Conservation (phyloP, 2,113 vertebrate species). For the Hypocryptadius cinnamomeus region DNA sequence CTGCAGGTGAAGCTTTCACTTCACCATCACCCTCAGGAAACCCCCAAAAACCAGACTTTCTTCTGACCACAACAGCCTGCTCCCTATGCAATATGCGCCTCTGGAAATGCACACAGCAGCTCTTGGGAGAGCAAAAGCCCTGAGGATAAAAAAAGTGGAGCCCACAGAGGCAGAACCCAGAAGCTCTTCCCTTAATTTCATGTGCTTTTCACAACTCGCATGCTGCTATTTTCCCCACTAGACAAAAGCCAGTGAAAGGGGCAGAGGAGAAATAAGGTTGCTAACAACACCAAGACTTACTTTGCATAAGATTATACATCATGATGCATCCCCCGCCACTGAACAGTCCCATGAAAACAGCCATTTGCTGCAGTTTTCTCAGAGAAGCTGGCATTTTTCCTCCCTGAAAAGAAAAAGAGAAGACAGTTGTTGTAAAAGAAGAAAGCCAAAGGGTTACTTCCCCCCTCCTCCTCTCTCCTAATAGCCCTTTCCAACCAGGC, state of each 20-base stretch:
- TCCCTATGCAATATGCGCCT: not conserved
- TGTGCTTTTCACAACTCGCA: not conserved
- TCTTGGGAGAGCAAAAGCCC: not conserved
- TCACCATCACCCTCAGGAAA: not conserved
- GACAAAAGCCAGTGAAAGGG: slow-evolving; percentile 1
- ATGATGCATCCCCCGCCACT: slow-evolving; percentile 65
- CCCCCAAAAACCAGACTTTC: not conserved
- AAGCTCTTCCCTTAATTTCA: not conserved
- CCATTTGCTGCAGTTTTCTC: slow-evolving; percentile 74
- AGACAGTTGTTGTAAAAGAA: slow-evolving; percentile 11
- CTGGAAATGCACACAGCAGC: not conserved
- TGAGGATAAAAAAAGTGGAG: not conserved
- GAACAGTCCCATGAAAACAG: slow-evolving; percentile 77
- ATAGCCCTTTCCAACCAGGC: not conserved
- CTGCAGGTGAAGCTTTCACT: not conserved
- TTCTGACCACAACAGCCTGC: not conserved
- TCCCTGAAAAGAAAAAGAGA: slow-evolving; percentile 32
- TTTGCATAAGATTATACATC: slow-evolving; percentile 83
- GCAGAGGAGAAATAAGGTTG: slow-evolving; percentile 1
- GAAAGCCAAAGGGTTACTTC: not conserved
- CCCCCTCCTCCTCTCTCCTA: not conserved
- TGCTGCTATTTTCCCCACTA: not conserved
- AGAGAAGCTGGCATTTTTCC: slow-evolving; percentile 70
- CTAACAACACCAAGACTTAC: slow-evolving; percentile 56
- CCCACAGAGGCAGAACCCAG: not conserved